Conservation (phyloP, 2,113 vertebrate genomes). For the Alethe castanea region DNA sequence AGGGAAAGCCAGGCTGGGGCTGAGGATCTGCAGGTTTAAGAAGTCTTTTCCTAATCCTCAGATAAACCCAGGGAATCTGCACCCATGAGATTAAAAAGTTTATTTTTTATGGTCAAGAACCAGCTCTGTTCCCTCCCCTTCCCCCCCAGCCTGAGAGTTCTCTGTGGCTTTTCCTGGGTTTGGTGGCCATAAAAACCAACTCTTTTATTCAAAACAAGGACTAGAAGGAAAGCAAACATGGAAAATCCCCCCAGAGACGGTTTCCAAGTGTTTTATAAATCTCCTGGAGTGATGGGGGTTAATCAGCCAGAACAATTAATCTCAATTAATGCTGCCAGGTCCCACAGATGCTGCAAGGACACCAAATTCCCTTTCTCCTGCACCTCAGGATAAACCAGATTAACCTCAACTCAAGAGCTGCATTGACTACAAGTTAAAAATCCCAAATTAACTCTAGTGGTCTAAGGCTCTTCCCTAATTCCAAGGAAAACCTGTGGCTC, state of each 20-base stretch:
- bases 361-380: background rate
- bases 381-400: background rate
- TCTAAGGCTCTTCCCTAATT: background rate
- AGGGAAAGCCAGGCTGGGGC: background rate
- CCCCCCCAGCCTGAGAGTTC: too few relatives aligned
- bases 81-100: background rate
- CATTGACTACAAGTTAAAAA: background rate
- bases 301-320: background rate
- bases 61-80: background rate
- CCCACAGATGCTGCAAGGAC: background rate
- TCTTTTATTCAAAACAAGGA: background rate
- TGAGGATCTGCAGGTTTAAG: background rate
- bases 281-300: fast-evolving
- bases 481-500: background rate
- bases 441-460: background rate
- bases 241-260: fast-evolving
- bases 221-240: background rate
- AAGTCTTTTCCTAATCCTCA: background rate
- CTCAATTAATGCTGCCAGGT: background rate
- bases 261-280: background rate
- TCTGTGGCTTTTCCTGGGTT: fast-evolving
- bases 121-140: background rate
- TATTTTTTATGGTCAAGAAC: background rate
- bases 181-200: background rate
- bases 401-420: background rate